A percentile compares a stretch with the other conserved stretches of the same genome.
Conservation (phyloP, 1,140 invertebrate species). For the Apis cerana region DNA sequence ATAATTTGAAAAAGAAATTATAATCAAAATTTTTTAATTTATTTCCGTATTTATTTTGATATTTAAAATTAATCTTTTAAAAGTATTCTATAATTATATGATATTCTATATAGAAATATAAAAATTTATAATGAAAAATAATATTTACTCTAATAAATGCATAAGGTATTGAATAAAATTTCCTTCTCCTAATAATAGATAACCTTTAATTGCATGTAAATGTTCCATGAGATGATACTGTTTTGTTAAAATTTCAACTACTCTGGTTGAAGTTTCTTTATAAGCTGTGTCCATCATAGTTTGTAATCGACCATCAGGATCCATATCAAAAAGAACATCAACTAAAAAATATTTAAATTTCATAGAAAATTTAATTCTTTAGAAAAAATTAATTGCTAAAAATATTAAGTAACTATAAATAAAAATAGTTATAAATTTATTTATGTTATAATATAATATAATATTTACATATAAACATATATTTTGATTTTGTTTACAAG, state of each 20-base stretch:
- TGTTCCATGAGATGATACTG: slow-evolving; percentile 96
- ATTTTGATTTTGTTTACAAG: no score
- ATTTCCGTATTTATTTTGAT: no score
- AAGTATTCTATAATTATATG: no score
- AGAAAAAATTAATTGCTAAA: background rate
- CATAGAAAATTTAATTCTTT: background rate
- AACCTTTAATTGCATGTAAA: slow-evolving; percentile 93
- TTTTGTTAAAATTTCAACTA: slow-evolving; percentile 92
- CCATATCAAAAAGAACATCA: slow-evolving; percentile 86
- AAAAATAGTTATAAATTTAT: slow-evolving; percentile 8
- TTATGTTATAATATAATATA: no score
- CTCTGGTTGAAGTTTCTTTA: slow-evolving; percentile 91
- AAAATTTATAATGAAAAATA: background rate
- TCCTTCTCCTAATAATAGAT: slow-evolving; percentile 95
- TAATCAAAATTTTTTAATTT: no score
- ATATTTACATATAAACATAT: no score
- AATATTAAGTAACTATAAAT: no score
- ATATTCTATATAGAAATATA: background rate
- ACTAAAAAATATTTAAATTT: slow-evolving; percentile 75
- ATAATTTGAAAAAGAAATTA: no score
- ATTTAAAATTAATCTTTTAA: no score
- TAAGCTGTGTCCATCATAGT: slow-evolving; percentile 92
- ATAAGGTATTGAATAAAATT: slow-evolving; percentile 97
- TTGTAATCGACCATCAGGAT: slow-evolving; percentile 88
- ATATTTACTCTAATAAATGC: slow-evolving; percentile 91